Base-by-base conservation (phyloP, 1,140 invertebrate species). In the Tetragnatha versicolor region DNA sequence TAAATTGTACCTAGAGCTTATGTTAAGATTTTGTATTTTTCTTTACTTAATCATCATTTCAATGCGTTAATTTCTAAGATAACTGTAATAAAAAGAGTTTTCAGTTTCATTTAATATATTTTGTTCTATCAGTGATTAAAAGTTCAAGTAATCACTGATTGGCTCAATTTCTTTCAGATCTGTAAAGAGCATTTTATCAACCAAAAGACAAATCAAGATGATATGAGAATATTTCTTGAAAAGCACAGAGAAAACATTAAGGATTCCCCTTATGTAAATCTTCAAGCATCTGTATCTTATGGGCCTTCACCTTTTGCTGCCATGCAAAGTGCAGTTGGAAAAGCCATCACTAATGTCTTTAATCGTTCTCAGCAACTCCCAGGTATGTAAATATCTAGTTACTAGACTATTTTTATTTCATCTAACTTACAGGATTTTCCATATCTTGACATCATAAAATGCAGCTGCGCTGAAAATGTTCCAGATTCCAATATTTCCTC, bases 181-280 rank as follows among this genome's bases (percentile, higher is more conserved):
- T 92, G 94, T 83, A 95, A 95, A 85, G 92, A 94, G 80, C 91
- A 93, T 60, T 95, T 93, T 84, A 85, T 94, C 0, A 93, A 92
- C 83, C 85, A 93, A 22, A 93, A 92, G 83, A 91, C 93, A 75
- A 88, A 93, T 6, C 87, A 93, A 33, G 92, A 93, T 80, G 94
- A 95, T 83, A 88, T 88, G 35, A 91, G 90, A 9, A 92, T 94
- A 84, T 91, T 95, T 3, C 95, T 95, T 83, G 91, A 93, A 55
- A 88, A 88, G 42, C 83, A 83, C 49, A 84, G 83, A 66, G 84
- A 85, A 45, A 61, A 35, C 20, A 29, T 51, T 9, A 51, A 45
- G 66, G 51, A 79, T 53, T 31, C 22, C 6, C 33, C 35, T 33
- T 14, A 42, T 45, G 22, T 47, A 12, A 42, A 79, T 42, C 22